Evolutionary conservation across 2,888 invertebrate genomes (phyloP).

Genomic region (Podabrus alpinus): DNA sequence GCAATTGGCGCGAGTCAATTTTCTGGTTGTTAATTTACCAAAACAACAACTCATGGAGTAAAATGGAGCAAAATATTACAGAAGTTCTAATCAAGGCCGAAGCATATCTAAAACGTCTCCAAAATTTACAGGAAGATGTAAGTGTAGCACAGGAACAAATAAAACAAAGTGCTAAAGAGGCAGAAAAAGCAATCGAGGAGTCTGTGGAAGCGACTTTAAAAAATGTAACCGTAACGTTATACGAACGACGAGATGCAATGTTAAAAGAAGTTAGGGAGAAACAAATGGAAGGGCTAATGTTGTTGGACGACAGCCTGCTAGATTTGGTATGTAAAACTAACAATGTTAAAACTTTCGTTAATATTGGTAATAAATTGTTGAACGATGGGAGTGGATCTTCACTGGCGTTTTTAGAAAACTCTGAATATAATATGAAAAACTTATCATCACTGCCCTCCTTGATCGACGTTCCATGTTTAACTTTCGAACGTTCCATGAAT

Average conservation of each 20-base stretch:
- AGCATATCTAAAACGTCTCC: slow-evolving; percentile 43
- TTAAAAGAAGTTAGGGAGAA: slow-evolving; percentile 40
- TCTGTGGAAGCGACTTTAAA: slow-evolving; percentile 44
- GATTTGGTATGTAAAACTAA: slow-evolving; percentile 51
- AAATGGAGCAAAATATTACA: slow-evolving; percentile 41
- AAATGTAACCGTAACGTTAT: slow-evolving; percentile 39
- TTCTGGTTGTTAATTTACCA: not conserved
- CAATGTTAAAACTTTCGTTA: slow-evolving; percentile 47
- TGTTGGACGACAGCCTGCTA: slow-evolving; percentile 52
- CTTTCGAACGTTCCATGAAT: slow-evolving; percentile 55
- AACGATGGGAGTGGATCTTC: slow-evolving; percentile 32
- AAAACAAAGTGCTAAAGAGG: slow-evolving; percentile 43
- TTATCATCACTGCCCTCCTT: slow-evolving; percentile 61
- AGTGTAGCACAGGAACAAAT: slow-evolving; percentile 46
- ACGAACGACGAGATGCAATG: slow-evolving; percentile 42
- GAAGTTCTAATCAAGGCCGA: slow-evolving; percentile 47
- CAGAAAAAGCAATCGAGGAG: slow-evolving; percentile 43
- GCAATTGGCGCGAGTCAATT: not conserved
- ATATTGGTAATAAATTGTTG: slow-evolving; percentile 42
- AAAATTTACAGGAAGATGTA: slow-evolving; percentile 42
- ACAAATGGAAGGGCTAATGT: slow-evolving; percentile 49
- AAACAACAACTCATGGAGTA: not conserved
- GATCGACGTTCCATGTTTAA: slow-evolving; percentile 61
- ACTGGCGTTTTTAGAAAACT: slow-evolving; percentile 42
- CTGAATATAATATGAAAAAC: slow-evolving; percentile 53